These are phyloP conservation scores for Petromus typicus DNA, from an alignment of 2,113 vertebrate genomes.

Conservation along the genomic window DNA sequence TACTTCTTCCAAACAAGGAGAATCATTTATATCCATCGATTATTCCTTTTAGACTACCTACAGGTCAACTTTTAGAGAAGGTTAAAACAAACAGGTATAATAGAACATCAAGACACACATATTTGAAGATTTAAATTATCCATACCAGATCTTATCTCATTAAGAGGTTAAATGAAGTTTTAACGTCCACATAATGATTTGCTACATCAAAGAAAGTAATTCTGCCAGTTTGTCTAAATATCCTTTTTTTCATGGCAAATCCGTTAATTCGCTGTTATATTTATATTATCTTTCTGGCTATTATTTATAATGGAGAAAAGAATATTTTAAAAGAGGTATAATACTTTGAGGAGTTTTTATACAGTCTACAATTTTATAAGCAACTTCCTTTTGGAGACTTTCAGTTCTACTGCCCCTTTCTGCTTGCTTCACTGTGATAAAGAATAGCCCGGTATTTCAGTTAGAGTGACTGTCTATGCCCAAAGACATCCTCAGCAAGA, in stretches of 20 bases:
- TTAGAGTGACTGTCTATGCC: not conserved
- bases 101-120: not conserved
- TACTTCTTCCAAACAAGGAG: not conserved
- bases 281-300: slow-evolving; percentile 43
- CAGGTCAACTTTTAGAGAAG: not conserved
- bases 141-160: not conserved
- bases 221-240: not conserved
- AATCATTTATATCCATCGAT: not conserved
- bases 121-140: not conserved
- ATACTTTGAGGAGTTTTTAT: not conserved
- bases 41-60: not conserved
- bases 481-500: not conserved
- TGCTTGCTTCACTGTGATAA: not conserved
- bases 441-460: not conserved
- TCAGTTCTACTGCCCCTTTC: not conserved
- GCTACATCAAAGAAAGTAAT: not conserved
- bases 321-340: not conserved
- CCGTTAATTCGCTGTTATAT: not conserved
- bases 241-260: not conserved
- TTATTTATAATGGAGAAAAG: slow-evolving; percentile 3
- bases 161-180: slow-evolving; percentile 18
- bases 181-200: not conserved
- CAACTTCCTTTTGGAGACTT: not conserved
- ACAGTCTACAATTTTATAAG: slow-evolving; percentile 18
- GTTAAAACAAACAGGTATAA: not conserved